Evolutionary conservation across 2,888 invertebrate genomes (phyloP).

Genomic region (Cheilosia pagana): DNA sequence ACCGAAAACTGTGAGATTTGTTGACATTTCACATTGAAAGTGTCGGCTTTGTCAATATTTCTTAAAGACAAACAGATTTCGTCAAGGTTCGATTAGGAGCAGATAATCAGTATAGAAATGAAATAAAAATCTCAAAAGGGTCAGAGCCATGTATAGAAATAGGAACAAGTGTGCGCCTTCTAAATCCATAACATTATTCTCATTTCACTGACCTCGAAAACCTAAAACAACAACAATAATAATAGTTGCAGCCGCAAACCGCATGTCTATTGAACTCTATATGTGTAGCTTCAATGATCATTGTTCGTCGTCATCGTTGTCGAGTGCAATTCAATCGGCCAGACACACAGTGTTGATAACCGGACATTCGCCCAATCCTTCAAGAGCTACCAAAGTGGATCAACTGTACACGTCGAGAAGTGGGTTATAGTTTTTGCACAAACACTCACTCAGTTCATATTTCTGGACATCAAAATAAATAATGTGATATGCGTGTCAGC

Average conservation of each 20-base stretch:
- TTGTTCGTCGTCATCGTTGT: slow-evolving; percentile 40
- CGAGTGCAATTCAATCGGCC: slow-evolving; percentile 27
- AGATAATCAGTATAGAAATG: background rate
- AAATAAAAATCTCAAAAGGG: background rate
- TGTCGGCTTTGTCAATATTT: slow-evolving; percentile 1
- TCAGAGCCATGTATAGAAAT: background rate
- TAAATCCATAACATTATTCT: slow-evolving; percentile 50
- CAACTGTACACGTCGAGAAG: slow-evolving; percentile 3
- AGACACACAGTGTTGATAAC: slow-evolving; percentile 53
- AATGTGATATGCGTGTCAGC: slow-evolving; percentile 6
- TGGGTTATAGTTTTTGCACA: slow-evolving; percentile 34
- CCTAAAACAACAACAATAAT: slow-evolving; percentile 12
- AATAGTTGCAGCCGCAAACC: slow-evolving; percentile 22
- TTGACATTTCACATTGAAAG: slow-evolving; percentile 26
- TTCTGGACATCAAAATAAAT: slow-evolving; percentile 16
- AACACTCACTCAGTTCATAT: slow-evolving; percentile 11
- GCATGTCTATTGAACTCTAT: slow-evolving; percentile 46
- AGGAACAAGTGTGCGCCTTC: background rate
- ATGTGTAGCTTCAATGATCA: slow-evolving; percentile 20
- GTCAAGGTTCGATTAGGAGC: slow-evolving; percentile 33
- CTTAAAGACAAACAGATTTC: slow-evolving; percentile 14
- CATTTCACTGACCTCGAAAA: slow-evolving; percentile 70
- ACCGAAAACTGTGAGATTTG: background rate
- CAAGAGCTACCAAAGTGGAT: slow-evolving; percentile 21
- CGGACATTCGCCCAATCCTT: slow-evolving; percentile 51